Evolutionary conservation across 2,888 invertebrate species (phyloP), one percentile per base, ranked within the genome.

Genomic region (Campopleginae sp.): DNA sequence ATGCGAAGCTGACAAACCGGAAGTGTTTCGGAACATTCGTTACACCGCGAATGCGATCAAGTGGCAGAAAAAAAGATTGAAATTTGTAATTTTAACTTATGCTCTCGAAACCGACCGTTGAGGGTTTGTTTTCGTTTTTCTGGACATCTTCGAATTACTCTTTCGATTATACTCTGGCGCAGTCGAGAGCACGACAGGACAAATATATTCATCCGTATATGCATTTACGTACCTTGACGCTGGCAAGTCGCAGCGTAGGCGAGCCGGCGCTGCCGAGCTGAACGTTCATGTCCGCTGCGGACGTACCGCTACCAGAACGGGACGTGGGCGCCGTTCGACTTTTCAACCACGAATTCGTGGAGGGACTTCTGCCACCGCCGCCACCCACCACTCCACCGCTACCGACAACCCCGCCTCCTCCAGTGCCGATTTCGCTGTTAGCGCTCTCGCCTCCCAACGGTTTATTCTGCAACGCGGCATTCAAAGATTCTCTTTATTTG

Each of bases 201-300:
- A 38, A 33, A n/a, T n/a, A n/a, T n/a, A 19, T 31, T 2, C 38
- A 31, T 31, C 27, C 10, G 8, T 31, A 10, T 38, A 17, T 46
- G 44, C 42, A 68, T 51, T 44, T 38, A 82, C 80, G 82, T 89
- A 93, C 93, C 93, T 94, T 94, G 82, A 93, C 93, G 90, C 92
- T 91, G 84, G 94, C 92, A 82, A 95, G 93, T 88, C 95, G 94
- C 89, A 94, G 92, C 89, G 94, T 94, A 80, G 94, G 94, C 88
- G 94, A 93, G 89, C 94, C 94, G 85, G 94, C 92, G 89, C 93
- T 94, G 88, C 94, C 94, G 87, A 95, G 91, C 89, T 95, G 94
- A 80, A 95, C 94, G 92, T 95, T 95, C 95, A 95, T 95, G 90
- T 94, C 94, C 91, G 92, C 89, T 89, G 92, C 89, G 89, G 93